phyloP scores from a whole-genome alignment of 2,113 vertebrate species.

The Ictalurus punctatus region DNA sequence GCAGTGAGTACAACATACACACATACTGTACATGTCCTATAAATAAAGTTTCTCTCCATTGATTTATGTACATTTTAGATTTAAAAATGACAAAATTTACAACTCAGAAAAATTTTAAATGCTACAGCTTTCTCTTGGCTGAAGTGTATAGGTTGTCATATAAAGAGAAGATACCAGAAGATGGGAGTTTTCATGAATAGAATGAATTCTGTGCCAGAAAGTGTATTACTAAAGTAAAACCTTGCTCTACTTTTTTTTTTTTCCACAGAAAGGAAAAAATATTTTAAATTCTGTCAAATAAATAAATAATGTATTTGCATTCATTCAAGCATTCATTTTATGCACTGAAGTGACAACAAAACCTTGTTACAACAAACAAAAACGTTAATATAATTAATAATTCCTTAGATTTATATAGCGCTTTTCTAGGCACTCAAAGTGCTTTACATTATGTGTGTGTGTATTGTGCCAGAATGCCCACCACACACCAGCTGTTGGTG shows the following conservation, averaged over 20 bases:
- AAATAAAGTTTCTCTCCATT: not conserved
- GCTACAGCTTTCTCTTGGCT: not conserved
- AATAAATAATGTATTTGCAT: not conserved
- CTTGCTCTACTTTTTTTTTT: not conserved
- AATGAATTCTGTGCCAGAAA: not conserved
- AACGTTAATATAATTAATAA: not conserved
- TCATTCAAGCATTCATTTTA: not conserved
- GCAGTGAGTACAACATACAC: slow-evolving; percentile 79
- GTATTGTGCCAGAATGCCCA: too few species aligned
- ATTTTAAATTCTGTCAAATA: not conserved
- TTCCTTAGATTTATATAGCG: too few species aligned
- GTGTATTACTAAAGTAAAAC: not conserved
- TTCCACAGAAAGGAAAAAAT: not conserved
- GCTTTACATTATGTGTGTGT: too few species aligned
- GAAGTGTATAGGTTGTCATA: not conserved
- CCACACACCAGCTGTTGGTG: too few species aligned
- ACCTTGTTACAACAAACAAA: not conserved
- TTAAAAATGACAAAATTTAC: not conserved
- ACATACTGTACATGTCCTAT: slow-evolving; percentile 12
- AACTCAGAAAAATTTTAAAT: too few species aligned
- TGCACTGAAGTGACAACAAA: not conserved
- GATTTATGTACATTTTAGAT: not conserved
- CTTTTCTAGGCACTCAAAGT: too few species aligned
- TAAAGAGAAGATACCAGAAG: not conserved
- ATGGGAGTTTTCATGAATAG: not conserved